Evolutionary conservation across 92 coral and sea anemone species (phyloP).

Genomic region (Actinernus sp.): DNA sequence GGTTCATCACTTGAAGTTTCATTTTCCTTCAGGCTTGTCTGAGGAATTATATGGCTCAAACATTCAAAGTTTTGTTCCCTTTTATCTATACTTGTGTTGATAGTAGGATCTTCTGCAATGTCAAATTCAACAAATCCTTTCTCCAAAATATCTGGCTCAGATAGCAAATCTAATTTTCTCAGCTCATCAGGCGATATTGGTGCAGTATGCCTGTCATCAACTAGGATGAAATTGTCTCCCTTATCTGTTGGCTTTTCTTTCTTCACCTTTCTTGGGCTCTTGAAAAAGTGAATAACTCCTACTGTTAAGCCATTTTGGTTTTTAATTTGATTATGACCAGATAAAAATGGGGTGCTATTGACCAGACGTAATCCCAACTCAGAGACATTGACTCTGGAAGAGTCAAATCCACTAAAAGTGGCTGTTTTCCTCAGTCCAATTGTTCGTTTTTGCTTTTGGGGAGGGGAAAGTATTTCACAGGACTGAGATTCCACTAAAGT

Average conservation of each 20-base stretch:
- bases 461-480: slow-evolving; percentile 66
- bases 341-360: slow-evolving; percentile 67
- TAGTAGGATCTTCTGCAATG: not conserved
- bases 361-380: slow-evolving; percentile 7
- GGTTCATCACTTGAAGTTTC: too few relatives aligned
- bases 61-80: not conserved
- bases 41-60: too few relatives aligned
- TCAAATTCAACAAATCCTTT: not conserved
- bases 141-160: not conserved
- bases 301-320: slow-evolving; percentile 83
- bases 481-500: slow-evolving; percentile 10
- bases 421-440: slow-evolving; percentile 75
- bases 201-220: not conserved
- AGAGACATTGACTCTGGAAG: slow-evolving; percentile 37
- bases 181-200: not conserved
- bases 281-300: slow-evolving; percentile 90
- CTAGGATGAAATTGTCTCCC: not conserved
- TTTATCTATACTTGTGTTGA: not conserved
- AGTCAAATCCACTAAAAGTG: slow-evolving; percentile 88
- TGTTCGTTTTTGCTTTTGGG: slow-evolving; percentile 74
- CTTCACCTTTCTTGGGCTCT: slow-evolving; percentile 74
- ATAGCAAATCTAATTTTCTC: not conserved
- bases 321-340: slow-evolving; percentile 57
- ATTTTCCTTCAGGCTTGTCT: too few relatives aligned
- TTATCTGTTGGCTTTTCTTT: slow-evolving; percentile 14